Percentiles rank a stretch among this genome's conserved stretches.
phyloP scores from a whole-genome alignment of 2,113 vertebrate species.

The Phalacrocorax pelagicus region DNA sequence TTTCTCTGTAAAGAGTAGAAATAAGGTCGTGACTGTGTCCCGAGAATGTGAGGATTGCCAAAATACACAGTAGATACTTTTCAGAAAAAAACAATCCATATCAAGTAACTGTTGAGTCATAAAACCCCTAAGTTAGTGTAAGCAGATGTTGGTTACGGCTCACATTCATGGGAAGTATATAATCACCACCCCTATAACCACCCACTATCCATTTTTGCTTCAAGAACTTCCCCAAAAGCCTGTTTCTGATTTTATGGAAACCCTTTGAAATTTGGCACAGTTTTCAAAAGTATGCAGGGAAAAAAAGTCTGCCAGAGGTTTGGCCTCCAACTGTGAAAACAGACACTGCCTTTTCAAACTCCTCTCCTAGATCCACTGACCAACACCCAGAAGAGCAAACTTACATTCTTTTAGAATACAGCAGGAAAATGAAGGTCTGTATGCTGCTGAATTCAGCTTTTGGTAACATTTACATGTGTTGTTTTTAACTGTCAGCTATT shows the following conservation, averaged over 20 bases:
- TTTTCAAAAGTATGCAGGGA: slow-evolving; percentile 66
- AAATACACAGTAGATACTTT: slow-evolving; percentile 33
- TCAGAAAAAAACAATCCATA: slow-evolving; percentile 49
- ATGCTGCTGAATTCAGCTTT: slow-evolving; percentile 2
- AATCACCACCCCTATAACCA: slow-evolving; percentile 64
- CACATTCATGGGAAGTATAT: slow-evolving; percentile 47
- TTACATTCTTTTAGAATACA: slow-evolving; percentile 63
- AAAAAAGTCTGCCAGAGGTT: slow-evolving; percentile 63
- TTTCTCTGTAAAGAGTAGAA: background rate
- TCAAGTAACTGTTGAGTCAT: slow-evolving; percentile 55
- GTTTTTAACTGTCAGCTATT: slow-evolving; percentile 38
- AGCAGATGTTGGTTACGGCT: slow-evolving; percentile 73
- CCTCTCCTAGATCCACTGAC: slow-evolving; percentile 66
- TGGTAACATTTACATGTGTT: background rate
- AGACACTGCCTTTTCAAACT: slow-evolving; percentile 71
- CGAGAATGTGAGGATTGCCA: slow-evolving; percentile 8
- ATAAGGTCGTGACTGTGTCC: background rate
- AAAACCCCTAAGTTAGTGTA: slow-evolving; percentile 61
- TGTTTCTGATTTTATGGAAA: slow-evolving; percentile 82
- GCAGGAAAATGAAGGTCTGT: slow-evolving; percentile 82
- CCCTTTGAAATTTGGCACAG: slow-evolving; percentile 77
- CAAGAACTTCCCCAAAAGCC: slow-evolving; percentile 74
- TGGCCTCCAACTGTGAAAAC: slow-evolving; percentile 69
- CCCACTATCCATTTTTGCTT: slow-evolving; percentile 66
- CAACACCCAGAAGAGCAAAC: slow-evolving; percentile 66